A percentile compares a stretch with the other conserved stretches of the same genome.
Evolutionary conservation across 2,113 vertebrate genomes (phyloP).

Genomic region (Girardinichthys multiradiatus): DNA sequence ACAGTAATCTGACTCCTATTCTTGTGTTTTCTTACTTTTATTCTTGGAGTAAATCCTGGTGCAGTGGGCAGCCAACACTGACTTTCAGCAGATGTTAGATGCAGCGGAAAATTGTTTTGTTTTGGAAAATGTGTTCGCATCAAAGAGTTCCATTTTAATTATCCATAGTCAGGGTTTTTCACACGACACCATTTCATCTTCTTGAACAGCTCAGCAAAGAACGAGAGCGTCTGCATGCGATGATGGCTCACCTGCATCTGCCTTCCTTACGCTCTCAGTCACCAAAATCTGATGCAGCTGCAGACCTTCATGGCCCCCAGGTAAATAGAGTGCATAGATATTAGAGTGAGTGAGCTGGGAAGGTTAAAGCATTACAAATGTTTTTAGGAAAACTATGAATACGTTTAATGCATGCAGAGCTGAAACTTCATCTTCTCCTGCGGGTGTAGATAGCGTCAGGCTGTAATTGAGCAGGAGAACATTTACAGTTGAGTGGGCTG

Average conservation of each 20-base stretch:
- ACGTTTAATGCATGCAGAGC: conserved; percentile 65
- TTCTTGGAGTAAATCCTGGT: too few relatives aligned
- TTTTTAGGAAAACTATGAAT: conserved; percentile 79
- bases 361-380: conserved; percentile 78
- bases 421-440: conserved; percentile 76
- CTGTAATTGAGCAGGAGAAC: conserved; percentile 30
- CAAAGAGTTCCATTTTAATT: background rate
- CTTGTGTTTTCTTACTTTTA: too few relatives aligned
- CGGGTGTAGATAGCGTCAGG: conserved; percentile 26
- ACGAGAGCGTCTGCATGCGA: conserved; percentile 91
- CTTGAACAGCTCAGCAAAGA: conserved; percentile 94
- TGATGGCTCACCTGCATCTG: conserved; percentile 97
- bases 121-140: background rate
- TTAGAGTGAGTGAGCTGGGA: conserved; percentile 84
- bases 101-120: too few relatives aligned
- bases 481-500: conserved; percentile 35
- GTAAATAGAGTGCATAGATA: conserved; percentile 81
- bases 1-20: too few relatives aligned
- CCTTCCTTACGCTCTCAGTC: conserved; percentile 86
- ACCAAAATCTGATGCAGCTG: conserved; percentile 65
- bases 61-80: too few relatives aligned
- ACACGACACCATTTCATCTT: background rate
- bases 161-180: background rate
- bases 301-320: conserved; percentile 70
- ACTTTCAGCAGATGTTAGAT: too few relatives aligned